Evolutionary conservation across 2,797 vertebrate species (phyloP).

Genomic region (Anomalospiza imberbis): DNA sequence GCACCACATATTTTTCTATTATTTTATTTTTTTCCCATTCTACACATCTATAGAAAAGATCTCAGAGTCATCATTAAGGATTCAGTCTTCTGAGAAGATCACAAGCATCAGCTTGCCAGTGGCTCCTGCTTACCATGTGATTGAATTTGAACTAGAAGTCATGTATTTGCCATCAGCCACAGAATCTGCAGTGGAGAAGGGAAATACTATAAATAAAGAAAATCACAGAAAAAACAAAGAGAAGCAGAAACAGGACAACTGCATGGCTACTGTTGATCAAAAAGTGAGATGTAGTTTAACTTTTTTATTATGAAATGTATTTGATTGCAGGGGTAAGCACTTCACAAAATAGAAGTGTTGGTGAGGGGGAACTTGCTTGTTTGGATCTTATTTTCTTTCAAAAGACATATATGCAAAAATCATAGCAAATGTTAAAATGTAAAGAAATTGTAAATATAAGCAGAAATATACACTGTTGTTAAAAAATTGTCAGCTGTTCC

Average conservation of each 20-base stretch:
- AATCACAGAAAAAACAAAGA: slow-evolving; percentile 78
- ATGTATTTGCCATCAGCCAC: slow-evolving; percentile 86
- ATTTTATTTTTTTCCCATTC: background rate
- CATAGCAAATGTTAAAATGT: background rate
- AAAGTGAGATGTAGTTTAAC: slow-evolving; percentile 74
- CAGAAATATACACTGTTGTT: background rate
- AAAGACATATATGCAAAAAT: background rate
- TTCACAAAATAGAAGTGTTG: background rate
- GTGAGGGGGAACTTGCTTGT: background rate
- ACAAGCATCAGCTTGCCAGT: slow-evolving; percentile 90
- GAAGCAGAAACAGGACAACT: slow-evolving; percentile 76
- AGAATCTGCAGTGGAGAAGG: slow-evolving; percentile 62
- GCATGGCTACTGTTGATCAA: slow-evolving; percentile 87
- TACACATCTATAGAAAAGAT: slow-evolving; percentile 75
- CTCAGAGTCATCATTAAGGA: slow-evolving; percentile 77
- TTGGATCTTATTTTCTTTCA: background rate
- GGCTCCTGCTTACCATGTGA: slow-evolving; percentile 87
- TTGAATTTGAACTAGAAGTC: slow-evolving; percentile 93
- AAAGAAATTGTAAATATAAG: background rate
- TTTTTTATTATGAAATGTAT: background rate
- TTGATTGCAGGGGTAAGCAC: background rate
- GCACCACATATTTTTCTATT: background rate
- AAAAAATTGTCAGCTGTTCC: background rate
- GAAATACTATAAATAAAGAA: slow-evolving; percentile 81
- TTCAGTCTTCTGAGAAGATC: slow-evolving; percentile 93